phyloP scores from a whole-genome alignment of 2,797 vertebrate genomes.

The Mus caroli region DNA sequence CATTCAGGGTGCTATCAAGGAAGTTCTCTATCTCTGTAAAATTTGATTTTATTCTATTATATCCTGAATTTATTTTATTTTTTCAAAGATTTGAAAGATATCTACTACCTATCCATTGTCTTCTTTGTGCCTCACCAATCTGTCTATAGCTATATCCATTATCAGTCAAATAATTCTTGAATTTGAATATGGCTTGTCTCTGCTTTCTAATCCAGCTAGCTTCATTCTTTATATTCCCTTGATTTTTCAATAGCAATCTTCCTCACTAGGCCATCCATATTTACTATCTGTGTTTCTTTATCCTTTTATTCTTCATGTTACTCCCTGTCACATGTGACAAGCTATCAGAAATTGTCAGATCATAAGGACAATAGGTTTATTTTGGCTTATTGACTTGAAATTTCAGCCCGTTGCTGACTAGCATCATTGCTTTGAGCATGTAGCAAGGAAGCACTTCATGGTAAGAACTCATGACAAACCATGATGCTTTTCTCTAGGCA shows the following conservation, averaged over 20 bases:
- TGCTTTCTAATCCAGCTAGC: not conserved
- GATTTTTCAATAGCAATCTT: not conserved
- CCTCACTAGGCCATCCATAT: not conserved
- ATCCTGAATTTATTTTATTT: not conserved
- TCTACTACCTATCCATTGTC: accelerated
- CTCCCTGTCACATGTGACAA: not conserved
- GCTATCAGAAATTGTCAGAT: not conserved
- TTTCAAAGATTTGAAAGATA: not conserved
- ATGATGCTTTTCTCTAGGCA: not conserved
- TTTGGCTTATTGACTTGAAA: not conserved
- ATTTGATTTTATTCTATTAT: not conserved
- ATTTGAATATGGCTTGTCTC: not conserved
- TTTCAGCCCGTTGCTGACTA: not conserved
- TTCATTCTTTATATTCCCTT: not conserved
- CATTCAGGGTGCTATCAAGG: not conserved
- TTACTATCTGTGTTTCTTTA: not conserved
- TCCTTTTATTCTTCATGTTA: not conserved
- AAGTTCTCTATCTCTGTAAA: not conserved
- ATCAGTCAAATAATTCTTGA: not conserved
- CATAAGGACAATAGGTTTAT: not conserved
- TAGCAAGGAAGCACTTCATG: not conserved
- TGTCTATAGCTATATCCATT: not conserved
- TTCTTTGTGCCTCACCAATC: not conserved
- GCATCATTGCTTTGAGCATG: not conserved
- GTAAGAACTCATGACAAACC: not conserved